Evolutionary conservation across 2,888 invertebrate genomes (phyloP), one percentile per base, ranked within the genome.

Genomic region (Danaus chrysippus): DNA sequence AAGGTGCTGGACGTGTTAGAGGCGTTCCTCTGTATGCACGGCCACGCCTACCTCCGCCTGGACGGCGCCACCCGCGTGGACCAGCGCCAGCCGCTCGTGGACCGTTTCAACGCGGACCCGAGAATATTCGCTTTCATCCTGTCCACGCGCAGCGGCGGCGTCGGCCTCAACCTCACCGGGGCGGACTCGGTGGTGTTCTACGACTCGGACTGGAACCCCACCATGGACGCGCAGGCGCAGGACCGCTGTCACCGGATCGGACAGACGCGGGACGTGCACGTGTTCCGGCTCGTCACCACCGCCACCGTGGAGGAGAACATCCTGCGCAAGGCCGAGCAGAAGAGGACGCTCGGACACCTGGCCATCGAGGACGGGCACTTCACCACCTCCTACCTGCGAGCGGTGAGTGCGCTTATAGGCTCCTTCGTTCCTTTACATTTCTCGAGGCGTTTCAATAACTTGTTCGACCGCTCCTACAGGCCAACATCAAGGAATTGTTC

Each of bases 141-240:
- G 71, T 99, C 99, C 3, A 99, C 99, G 57, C 94, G 99, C 64
- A 98, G 98, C 60, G 99, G 99, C 75, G 99, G 99, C 76, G 95
- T 99, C 54, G 99, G 99, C 61, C 97, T 99, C 56, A 99, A 99
- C 92, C 93, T 99, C 71, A 99, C 99, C 42, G 99, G 99, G 70
- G 99, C 99, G 54, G 99, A 99, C 91, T 97, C 98, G 74, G 99
- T 99, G 72, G 96, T 99, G 83, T 99, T 99, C 92, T 99, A 99
- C 87, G 99, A 99, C 92, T 98, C 98, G 67, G 99, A 99, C 91
- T 99, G 99, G 99, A 99, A 99, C 93, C 99, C 99, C 58, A 99
- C 99, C 6, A 99, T 99, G 99, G 99, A 99, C 92, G 99, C 99
- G 66, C 89, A 89, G 79, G 97, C 97, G 68, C 97, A 97, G 87